Evolutionary conservation across 2,113 vertebrate species (phyloP), one percentile per base, ranked within the genome.

Genomic region (Psittacula cyanocephala): DNA sequence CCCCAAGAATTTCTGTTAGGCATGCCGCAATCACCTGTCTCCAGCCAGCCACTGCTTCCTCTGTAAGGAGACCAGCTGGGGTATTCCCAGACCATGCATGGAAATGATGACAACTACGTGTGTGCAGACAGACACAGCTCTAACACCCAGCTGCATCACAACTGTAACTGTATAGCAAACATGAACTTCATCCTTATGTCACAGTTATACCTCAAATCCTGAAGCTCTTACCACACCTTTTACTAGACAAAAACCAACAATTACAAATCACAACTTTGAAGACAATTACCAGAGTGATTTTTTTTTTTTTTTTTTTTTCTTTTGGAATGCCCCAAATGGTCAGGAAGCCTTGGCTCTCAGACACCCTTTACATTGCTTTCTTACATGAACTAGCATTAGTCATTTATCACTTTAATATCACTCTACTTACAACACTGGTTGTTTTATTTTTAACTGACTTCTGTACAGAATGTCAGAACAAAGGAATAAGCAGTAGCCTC

Each of bases 391-490:
- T 35, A 63, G 53, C 33, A 70, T 74, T 89, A 80, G 55, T 68
- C 23, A 72, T 80, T 69, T 72, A 69, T 62, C 59, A 77, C 59
- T 57, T 69, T 69, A 74, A 86, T 77, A 90, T 75, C 14, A 68
- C 52, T 15, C n/a, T 33, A 70, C 11, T 83, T 71, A 57, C 83
- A 91, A 59, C 47, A 22, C 41, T 49, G 35, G 3, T 33, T 60
- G 59, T 41, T 89, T 75, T 71, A 78, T 47, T 90, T 86, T 65
- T 53, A 65, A 77, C 81, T 78, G 89, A 33, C 18, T 90, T 78
- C 62, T 27, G 10, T 25, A 74, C 22, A 72, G 31, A 81, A 78
- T n/a, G 24, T 46, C 65, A 86, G 20, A 13, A 67, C 37, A 88
- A 83, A n/a, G 35, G 19, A 93, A 79, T 2, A 81, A 55, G 35